phyloP scores from a whole-genome alignment of 2,888 invertebrate genomes.

The Scaptomyza flava region DNA sequence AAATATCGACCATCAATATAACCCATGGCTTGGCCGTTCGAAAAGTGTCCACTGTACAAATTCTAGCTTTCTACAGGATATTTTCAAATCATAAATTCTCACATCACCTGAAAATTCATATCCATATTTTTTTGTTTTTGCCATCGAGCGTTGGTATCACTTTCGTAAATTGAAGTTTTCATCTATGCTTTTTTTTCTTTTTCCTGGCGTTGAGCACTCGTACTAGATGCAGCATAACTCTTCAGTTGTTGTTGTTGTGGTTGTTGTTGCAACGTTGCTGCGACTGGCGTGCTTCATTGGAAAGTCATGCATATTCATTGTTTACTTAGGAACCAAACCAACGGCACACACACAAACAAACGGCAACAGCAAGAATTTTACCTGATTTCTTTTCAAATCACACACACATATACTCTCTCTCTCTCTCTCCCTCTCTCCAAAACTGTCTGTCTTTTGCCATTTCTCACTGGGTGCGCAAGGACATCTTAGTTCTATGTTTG shows the following conservation, averaged over 20 bases:
- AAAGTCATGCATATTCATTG: conserved; percentile 80
- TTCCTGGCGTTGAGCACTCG: conserved; percentile 19
- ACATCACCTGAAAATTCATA: background rate
- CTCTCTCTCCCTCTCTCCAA: background rate
- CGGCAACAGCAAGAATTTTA: conserved; percentile 43
- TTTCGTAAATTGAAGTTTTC: conserved; percentile 77
- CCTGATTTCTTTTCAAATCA: conserved; percentile 67
- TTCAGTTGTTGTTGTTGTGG: conserved; percentile 23
- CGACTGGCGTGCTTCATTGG: conserved; percentile 57
- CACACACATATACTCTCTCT: background rate
- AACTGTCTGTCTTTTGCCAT: conserved; percentile 1
- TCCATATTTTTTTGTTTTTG: conserved; percentile 23
- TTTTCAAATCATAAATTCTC: background rate
- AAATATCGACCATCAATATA: too few relatives aligned
- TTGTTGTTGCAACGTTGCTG: conserved; percentile 40
- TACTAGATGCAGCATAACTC: conserved; percentile 38
- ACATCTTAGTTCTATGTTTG: conserved; percentile 36
- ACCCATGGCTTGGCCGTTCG: too few relatives aligned
- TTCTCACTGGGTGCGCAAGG: conserved; percentile 12
- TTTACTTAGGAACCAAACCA: conserved; percentile 68
- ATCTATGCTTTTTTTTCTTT: conserved; percentile 2
- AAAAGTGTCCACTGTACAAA: too few relatives aligned
- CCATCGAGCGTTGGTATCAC: conserved; percentile 66
- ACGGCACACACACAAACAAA: conserved; percentile 38
- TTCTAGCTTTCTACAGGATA: background rate